Conservation (phyloP, 2,888 invertebrate species). For the Volucella bombylans region DNA sequence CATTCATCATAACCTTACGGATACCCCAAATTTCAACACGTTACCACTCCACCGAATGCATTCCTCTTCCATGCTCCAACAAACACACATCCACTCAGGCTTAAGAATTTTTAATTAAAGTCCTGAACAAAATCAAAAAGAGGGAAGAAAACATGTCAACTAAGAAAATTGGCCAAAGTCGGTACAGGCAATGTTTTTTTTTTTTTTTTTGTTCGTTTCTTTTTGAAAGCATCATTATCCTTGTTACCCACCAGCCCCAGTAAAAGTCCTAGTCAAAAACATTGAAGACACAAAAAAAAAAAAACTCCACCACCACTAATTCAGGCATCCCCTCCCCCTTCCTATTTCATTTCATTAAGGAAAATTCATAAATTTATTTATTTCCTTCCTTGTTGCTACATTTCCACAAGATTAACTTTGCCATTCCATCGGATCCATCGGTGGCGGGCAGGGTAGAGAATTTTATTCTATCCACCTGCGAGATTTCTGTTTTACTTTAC, state of each 20-base stretch:
- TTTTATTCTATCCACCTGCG: not conserved
- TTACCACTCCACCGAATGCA: not conserved
- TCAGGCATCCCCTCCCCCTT: not conserved
- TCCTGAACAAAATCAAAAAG: not conserved
- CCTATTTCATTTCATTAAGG: constrained; percentile 51
- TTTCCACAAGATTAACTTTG: constrained; percentile 66
- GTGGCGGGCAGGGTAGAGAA: too few species aligned
- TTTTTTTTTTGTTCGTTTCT: too few species aligned
- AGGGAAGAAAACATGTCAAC: not conserved
- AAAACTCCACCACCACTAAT: constrained; percentile 1
- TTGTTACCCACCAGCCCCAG: not conserved
- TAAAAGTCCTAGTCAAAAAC: not conserved
- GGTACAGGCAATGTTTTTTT: constrained; percentile 5
- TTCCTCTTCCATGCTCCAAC: constrained; percentile 1
- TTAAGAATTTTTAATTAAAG: constrained; percentile 27
- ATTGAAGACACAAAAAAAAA: not conserved
- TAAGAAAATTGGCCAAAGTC: not conserved
- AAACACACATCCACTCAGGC: not conserved
- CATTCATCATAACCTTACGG: too few species aligned
- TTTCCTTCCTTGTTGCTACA: constrained; percentile 59
- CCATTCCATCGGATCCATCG: not conserved
- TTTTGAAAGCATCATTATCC: not conserved
- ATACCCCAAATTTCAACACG: not conserved
- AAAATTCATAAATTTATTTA: constrained; percentile 67
- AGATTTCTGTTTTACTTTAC: constrained; percentile 28